Base-by-base conservation (phyloP, 1,140 invertebrate genomes). In the Limonius californicus region DNA sequence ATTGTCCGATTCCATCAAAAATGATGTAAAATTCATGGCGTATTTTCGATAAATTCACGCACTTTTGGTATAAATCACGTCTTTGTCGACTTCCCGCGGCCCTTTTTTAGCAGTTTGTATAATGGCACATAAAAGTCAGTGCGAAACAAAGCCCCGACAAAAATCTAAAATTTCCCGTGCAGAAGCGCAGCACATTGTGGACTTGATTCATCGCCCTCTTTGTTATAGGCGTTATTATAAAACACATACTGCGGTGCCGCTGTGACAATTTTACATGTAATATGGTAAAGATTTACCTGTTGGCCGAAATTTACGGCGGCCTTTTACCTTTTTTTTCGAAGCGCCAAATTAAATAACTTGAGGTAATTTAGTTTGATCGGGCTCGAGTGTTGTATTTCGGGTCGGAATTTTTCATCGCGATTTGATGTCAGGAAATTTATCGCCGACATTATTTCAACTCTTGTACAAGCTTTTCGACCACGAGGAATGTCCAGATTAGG, bases 101-200 rank as follows among this genome's bases (percentile, higher is more conserved):
- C 23, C 43, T 53, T 55, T 32, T 55, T 32, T 55, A 35, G 11
- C 30, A 55, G 30, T 30, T 55, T 55, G 54, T 55, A 55, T 30
- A 55, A 55, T 30, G 30, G 54, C 21, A 30, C 43, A 47, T 32
- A 30, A 62, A 62, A 57, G 54, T 62, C 61, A 47, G 14, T 27
- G 60, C 39, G 53, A 63, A 58, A 59, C 55, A 57, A 59, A 57
- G 53, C 61, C 61, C 32, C 32, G 43, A 62, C 61, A 62, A 62
- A 62, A 62, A 62, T 62, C 54, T 59, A 55, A 60, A 64, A 64
- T 55, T 65, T 55, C 16, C 63, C 20, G 54, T 42, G 55, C 45
- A 45, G 57, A 64, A 50, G 57, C 57, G 18, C 39, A 57, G 63
- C 63, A 65, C 60, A 65, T 65, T 65, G 64, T 57, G 47, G 35